A percentile compares a stretch with the other conserved stretches of the same genome.
Evolutionary conservation across 2,888 invertebrate genomes (phyloP).

Genomic region (Rhyacophila evoluta): DNA sequence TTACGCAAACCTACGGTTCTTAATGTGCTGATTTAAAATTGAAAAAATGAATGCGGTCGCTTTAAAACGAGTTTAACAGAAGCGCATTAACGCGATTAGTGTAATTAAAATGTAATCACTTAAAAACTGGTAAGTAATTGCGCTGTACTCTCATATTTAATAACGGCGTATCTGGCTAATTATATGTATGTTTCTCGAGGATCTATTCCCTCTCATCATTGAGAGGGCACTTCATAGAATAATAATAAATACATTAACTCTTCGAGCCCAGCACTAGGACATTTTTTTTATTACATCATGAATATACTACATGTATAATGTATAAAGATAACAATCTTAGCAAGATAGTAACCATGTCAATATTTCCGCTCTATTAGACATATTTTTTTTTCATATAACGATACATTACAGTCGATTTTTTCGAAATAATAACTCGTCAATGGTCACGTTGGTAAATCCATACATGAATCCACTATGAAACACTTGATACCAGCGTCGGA

Average conservation of each 20-base stretch:
- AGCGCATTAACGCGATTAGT: not conserved
- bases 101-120: constrained; percentile 10
- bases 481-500: too few relatives aligned
- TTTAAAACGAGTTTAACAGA: not conserved
- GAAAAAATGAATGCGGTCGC: not conserved
- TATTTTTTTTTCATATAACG: too few relatives aligned
- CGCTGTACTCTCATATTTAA: not conserved
- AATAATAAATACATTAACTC: not conserved
- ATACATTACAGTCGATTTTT: too few relatives aligned
- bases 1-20: too few relatives aligned
- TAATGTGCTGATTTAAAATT: constrained; percentile 10
- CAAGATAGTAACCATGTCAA: too few relatives aligned
- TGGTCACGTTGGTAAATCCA: too few relatives aligned
- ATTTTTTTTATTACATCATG: too few relatives aligned
- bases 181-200: not conserved
- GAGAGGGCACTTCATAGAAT: not conserved
- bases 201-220: not conserved
- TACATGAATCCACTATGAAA: too few relatives aligned
- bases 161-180: not conserved
- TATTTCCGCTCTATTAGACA: too few relatives aligned
- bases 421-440: too few relatives aligned
- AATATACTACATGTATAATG: too few relatives aligned
- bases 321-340: too few relatives aligned
- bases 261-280: not conserved
- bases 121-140: constrained; percentile 21